Evolutionary conservation across 2,888 invertebrate genomes (phyloP), one percentile per base, ranked within the genome.

Genomic region (Nomada ruficornis): DNA sequence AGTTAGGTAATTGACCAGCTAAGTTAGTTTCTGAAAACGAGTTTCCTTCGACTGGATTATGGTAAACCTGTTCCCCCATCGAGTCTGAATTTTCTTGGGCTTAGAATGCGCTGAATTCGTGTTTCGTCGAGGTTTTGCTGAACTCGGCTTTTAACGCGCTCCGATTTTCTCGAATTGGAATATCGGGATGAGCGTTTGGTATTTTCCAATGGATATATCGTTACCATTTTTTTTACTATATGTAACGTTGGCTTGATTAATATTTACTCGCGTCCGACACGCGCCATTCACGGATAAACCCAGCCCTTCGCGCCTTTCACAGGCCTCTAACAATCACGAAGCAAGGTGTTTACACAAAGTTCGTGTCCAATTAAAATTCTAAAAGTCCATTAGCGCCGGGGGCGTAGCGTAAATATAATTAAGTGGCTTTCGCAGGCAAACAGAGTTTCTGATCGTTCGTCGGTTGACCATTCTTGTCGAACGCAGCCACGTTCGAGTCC

Each of bases 1-100:
- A 90, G 96, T 97, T 94, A 96, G 97, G 97, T 97, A 95, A 95
- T 82, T 85, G 50, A 64, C 23, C 11, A 50, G 50, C 50, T n/a
- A 50, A 42, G 23, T 54, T 13, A 15, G 50, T 36, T 65, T 65
- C 18, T 15, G 11, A 18, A 54, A 59, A 65, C 73, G 47, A 13
- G 57, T 65, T 55, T 29, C 4, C 15, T 5, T 4, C 23, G 52
- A n/a, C 9, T 36, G 54, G 55, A 64, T 73, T 29, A 29, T 20
- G 18, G 42, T 18, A 20, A 69, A 70, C 47, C 57, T 29, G 69
- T 57, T 44, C 54, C 57, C 26, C 59, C n/a, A 26, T 23, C 47
- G n/a, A 44, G 26, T 20, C 29, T 70, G 10, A n/a, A 47, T 57
- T 44, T 57, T 57, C 42, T 18, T 18, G 11, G 26, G 13, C 13